Evolutionary conservation across 92 coral and sea anemone species (phyloP).

Genomic region (Zoanthus sociatus): DNA sequence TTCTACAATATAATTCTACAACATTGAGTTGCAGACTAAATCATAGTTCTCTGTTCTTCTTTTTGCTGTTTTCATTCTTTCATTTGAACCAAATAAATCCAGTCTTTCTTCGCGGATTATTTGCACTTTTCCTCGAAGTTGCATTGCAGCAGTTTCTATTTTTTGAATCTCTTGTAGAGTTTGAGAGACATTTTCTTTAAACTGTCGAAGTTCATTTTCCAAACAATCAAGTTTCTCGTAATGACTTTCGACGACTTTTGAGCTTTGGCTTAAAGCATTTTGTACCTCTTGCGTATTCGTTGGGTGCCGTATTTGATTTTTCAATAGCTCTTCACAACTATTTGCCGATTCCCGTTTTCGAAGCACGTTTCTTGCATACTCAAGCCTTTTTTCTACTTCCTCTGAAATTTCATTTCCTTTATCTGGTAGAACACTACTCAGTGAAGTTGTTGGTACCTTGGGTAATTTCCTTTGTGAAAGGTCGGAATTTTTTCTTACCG

Average conservation of each 20-base stretch:
- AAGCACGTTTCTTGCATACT: constrained; percentile 20
- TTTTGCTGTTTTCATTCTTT: neutral
- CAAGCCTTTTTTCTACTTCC: constrained; percentile 35
- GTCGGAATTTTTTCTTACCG: neutral
- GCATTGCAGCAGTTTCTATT: neutral
- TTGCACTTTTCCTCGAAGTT: constrained; percentile 3
- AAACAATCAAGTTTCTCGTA: constrained; percentile 1
- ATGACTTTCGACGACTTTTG: neutral
- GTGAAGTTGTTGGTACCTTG: constrained; percentile 28
- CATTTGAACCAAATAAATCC: neutral
- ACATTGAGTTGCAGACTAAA: constrained; percentile 21
- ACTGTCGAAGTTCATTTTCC: constrained; percentile 15
- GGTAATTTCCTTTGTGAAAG: constrained; percentile 24
- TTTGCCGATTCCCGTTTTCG: constrained; percentile 7
- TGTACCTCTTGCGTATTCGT: neutral
- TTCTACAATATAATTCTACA: neutral
- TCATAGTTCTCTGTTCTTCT: neutral
- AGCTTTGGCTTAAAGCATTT: neutral
- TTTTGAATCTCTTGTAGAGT: constrained; percentile 23
- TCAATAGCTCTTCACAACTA: constrained; percentile 12
- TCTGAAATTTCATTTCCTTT: constrained; percentile 38
- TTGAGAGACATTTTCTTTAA: constrained; percentile 16
- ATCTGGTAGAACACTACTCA: constrained; percentile 12
- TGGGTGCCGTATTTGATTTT: neutral
- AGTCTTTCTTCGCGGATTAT: constrained; percentile 10